Conservation (phyloP, 2,113 vertebrate species). For the Epinephelus fuscoguttatus region DNA sequence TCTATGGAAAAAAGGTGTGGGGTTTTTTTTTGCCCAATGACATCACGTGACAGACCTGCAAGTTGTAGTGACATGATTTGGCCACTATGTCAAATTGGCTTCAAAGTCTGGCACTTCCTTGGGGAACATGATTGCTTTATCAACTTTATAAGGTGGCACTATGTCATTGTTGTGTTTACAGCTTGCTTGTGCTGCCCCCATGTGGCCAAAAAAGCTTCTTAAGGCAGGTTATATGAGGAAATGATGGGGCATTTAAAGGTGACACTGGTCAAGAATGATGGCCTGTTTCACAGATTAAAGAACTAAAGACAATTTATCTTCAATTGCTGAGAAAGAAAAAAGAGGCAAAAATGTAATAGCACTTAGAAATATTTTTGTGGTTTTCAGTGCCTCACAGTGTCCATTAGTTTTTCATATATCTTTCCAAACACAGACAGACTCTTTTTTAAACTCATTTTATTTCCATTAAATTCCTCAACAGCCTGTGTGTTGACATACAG, state of each 20-base stretch:
- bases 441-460: neutral
- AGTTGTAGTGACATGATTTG: no score
- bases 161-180: neutral
- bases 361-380: neutral
- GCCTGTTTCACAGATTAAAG: neutral
- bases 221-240: neutral
- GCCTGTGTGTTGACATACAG: conserved; percentile 3
- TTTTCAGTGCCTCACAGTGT: neutral
- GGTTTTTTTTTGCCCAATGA: no score
- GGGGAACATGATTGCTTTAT: neutral
- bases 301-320: neutral
- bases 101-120: no score
- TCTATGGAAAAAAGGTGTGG: no score
- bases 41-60: no score
- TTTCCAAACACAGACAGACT: neutral
- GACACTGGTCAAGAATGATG: neutral
- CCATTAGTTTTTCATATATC: neutral
- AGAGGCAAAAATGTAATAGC: neutral
- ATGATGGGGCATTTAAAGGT: neutral
- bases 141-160: neutral
- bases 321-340: neutral
- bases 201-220: neutral
- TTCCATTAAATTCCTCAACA: neutral
- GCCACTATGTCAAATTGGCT: no score
- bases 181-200: neutral